phyloP scores from a whole-genome alignment of 2,797 vertebrate genomes.

The Neoniphon sammara region DNA sequence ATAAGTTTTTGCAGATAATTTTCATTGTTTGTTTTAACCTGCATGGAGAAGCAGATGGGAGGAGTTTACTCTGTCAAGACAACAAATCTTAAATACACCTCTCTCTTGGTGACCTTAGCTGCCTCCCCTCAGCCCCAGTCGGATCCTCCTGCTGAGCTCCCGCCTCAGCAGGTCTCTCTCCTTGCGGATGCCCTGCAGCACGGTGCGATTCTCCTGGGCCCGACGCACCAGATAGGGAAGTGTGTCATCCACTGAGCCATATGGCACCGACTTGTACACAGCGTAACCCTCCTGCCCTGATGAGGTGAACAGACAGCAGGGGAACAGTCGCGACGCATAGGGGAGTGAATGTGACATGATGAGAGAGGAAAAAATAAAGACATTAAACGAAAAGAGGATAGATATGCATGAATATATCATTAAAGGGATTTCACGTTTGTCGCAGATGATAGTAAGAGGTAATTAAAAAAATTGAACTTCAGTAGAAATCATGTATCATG shows the following conservation, averaged over 20 bases:
- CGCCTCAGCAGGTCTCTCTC: constrained; percentile 85
- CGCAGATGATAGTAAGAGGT: not conserved
- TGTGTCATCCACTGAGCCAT: constrained; percentile 89
- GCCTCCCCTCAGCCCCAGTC: constrained; percentile 38
- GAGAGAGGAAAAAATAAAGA: not conserved
- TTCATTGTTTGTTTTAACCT: too few relatives aligned
- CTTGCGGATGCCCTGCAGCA: constrained; percentile 88
- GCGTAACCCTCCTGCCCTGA: constrained; percentile 81
- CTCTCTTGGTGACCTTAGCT: constrained; percentile 9
- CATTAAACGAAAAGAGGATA: not conserved
- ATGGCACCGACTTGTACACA: constrained; percentile 92
- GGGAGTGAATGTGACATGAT: too few relatives aligned
- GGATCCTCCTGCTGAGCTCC: constrained; percentile 82
- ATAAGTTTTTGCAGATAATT: too few relatives aligned
- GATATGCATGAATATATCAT: not conserved
- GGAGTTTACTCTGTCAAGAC: too few relatives aligned
- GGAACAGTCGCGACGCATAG: not conserved
- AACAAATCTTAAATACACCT: not conserved
- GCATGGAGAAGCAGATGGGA: too few relatives aligned
- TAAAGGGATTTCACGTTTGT: not conserved
- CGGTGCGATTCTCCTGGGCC: constrained; percentile 90
- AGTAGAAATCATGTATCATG: too few relatives aligned
- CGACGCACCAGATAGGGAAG: constrained; percentile 91
- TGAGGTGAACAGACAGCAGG: not conserved
- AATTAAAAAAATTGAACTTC: too few relatives aligned